Evolutionary conservation across 2,113 vertebrate species (phyloP).

Genomic region (Puma concolor): DNA sequence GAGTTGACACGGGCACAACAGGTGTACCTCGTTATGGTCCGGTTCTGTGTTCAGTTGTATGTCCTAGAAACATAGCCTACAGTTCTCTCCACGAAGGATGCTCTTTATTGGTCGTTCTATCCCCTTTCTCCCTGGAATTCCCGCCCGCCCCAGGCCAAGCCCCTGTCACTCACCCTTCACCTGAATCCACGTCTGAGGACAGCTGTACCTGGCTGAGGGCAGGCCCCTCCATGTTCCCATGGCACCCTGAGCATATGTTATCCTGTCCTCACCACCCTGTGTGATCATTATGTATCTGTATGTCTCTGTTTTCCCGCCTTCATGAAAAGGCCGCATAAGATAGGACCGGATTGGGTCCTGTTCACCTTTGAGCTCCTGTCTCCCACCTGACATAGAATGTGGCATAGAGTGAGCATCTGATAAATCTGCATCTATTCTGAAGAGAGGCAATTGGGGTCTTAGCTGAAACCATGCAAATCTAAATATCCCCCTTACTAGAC

Average conservation of each 20-base stretch:
- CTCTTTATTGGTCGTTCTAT: neutral
- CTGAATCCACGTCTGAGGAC: neutral
- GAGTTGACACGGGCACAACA: fast-evolving
- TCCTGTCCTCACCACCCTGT: fast-evolving
- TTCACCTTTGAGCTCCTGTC: neutral
- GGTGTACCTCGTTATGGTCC: fast-evolving
- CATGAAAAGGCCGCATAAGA: fast-evolving
- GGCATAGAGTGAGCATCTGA: neutral
- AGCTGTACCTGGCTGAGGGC: fast-evolving
- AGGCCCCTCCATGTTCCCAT: too few relatives aligned
- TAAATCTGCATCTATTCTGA: neutral
- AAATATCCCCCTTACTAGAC: neutral
- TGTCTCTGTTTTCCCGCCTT: neutral
- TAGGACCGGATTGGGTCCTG: fast-evolving
- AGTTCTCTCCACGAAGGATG: neutral
- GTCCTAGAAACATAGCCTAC: neutral
- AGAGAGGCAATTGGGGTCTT: neutral
- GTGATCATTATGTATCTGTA: fast-evolving
- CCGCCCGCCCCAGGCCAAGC: neutral
- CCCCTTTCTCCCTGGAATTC: too few relatives aligned
- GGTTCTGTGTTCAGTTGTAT: neutral
- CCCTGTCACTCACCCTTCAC: too few relatives aligned
- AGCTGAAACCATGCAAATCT: neutral
- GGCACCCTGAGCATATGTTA: fast-evolving
- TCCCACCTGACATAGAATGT: fast-evolving